Percentiles rank a stretch among this genome's conserved stretches.
Conservation (phyloP, 2,888 invertebrate genomes). For the Drosophila infuscata region DNA sequence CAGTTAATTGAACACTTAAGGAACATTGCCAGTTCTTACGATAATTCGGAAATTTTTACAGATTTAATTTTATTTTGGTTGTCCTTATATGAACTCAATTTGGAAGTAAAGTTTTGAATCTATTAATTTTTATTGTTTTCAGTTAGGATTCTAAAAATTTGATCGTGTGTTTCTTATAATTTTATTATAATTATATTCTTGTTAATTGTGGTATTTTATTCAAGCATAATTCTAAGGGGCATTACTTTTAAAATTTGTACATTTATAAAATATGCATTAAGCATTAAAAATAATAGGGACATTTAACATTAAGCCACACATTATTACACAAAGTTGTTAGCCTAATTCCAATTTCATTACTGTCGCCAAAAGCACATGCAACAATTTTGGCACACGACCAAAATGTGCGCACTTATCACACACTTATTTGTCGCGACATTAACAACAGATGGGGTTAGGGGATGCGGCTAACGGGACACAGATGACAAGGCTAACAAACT, state of each 20-base stretch:
- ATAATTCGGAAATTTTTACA: background rate
- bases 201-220: background rate
- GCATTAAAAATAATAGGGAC: conserved; percentile 1
- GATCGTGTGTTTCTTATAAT: background rate
- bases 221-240: background rate
- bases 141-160: background rate
- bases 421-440: conserved; percentile 65
- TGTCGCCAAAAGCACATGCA: conserved; percentile 38
- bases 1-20: background rate
- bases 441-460: conserved; percentile 1
- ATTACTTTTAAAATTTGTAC: background rate
- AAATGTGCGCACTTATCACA: conserved; percentile 65
- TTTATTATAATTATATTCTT: background rate
- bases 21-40: too few species aligned
- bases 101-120: rapidly evolving
- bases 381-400: conserved; percentile 40
- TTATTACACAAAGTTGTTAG: conserved; percentile 30
- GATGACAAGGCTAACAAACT: conserved; percentile 72
- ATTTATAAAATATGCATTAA: background rate
- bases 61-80: background rate
- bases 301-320: background rate
- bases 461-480: conserved; percentile 20
- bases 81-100: background rate
- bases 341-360: conserved; percentile 47
- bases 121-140: background rate